Conservation (phyloP, 2,113 vertebrate species). For the Istiophorus platypterus region DNA sequence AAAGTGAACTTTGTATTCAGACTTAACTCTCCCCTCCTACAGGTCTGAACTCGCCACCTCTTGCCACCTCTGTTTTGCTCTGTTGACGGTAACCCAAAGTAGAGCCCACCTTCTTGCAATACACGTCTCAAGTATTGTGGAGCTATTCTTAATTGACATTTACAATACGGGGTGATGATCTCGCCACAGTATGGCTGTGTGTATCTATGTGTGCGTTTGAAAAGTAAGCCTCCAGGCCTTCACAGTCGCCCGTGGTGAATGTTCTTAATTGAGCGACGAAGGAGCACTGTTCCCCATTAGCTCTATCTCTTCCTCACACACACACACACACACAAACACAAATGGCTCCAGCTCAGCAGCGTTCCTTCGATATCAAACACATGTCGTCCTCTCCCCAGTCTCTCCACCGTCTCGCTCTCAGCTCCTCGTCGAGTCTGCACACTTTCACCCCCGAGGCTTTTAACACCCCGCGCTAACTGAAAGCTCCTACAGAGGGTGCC, state of each 20-base stretch:
- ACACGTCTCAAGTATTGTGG: background rate
- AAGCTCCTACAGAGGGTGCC: constrained; percentile 8
- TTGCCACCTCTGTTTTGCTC: too few species aligned
- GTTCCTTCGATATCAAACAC: constrained; percentile 51
- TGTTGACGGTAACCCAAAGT: background rate
- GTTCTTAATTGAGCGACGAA: constrained; percentile 51
- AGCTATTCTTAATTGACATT: constrained; percentile 54
- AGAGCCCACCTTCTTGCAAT: background rate
- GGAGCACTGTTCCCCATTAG: constrained; percentile 1
- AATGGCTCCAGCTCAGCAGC: constrained; percentile 2
- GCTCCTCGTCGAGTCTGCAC: constrained; percentile 15
- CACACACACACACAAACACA: background rate
- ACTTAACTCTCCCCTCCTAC: constrained; percentile 11
- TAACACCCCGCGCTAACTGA: background rate
- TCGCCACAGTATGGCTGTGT: background rate
- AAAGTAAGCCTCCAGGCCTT: constrained; percentile 22
- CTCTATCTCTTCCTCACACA: constrained; percentile 3
- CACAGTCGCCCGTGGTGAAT: constrained; percentile 31
- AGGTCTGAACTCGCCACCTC: background rate
- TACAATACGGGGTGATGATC: constrained; percentile 9
- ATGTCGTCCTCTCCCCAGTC: constrained; percentile 14
- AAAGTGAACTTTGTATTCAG: constrained; percentile 6
- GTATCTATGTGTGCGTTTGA: background rate
- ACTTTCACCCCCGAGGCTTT: constrained; percentile 23
- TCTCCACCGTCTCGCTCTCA: constrained; percentile 29